Base-by-base conservation (phyloP, 2,888 invertebrate genomes). In the Craniophora ligustri region DNA sequence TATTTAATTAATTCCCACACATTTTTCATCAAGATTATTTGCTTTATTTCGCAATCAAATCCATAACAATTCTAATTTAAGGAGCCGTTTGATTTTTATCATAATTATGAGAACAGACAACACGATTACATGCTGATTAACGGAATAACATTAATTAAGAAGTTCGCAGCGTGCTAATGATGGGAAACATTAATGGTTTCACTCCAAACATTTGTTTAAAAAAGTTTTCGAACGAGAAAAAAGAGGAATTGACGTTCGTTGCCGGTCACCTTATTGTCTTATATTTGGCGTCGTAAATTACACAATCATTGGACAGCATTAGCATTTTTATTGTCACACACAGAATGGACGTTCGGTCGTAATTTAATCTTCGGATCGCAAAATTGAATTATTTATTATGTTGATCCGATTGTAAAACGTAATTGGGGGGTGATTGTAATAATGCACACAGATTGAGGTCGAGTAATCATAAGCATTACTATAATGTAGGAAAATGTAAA, bases 341-440 rank as follows among this genome's bases (percentile, higher is more conserved):
- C 82, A 76, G 82, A 84, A 84, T 84, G 88, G 86, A 84, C 83
- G 82, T 45, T 85, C 85, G 82, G 74, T 84, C 81, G 87, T 89
- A 87, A 89, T 88, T 87, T 91, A 88, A 91, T 86, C 85, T 82
- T 65, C 70, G 78, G 80, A 79, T 79, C 81, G 86, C 86, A 81
- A 91, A 91, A 91, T 91, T 92, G 88, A 89, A 91, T 92, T 91
- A 90, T 91, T 91, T 91, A 90, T 91, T 86, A 81, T 83, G 79
- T 74, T 78, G 63, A 73, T 76, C 34, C 44, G 48, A 56, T 85
- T 87, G 86, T 87, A 87, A 86, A 87, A 87, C 78, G 81, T 82
- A 86, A 87, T 88, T 67, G 55, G 32, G 55, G 32, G 35, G 23
- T 13, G 35, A 44, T 45, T 51, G 65, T 39, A 26, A 26, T 31